These are phyloP conservation scores for Argynnis bischoffii DNA, from an alignment of 2,888 invertebrate species.

Conservation along the genomic window DNA sequence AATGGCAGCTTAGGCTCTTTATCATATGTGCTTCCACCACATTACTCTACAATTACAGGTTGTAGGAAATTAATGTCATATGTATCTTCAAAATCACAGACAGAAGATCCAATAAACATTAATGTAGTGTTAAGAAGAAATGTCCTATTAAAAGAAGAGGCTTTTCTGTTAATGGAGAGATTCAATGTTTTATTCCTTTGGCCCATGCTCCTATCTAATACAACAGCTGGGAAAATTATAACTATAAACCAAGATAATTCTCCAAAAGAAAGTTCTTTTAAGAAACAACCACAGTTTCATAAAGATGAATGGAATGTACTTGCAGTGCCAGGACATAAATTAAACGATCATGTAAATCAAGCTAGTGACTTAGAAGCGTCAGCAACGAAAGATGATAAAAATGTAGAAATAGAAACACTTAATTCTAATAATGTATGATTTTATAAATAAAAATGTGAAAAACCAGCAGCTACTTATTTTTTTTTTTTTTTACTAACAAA, in stretches of 20 bases:
- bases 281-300: conserved; percentile 16
- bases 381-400: not conserved
- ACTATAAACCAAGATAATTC: conserved; percentile 3
- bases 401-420: conserved; percentile 5
- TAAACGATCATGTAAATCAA: conserved; percentile 9
- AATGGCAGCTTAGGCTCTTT: conserved; percentile 39
- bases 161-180: conserved; percentile 53
- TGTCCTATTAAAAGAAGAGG: conserved; percentile 48
- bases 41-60: conserved; percentile 63
- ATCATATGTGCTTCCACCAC: conserved; percentile 62
- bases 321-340: conserved; percentile 8
- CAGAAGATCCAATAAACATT: conserved; percentile 42
- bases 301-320: conserved; percentile 14
- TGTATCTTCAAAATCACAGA: conserved; percentile 39
- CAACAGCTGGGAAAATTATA: conserved; percentile 29
- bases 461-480: no score
- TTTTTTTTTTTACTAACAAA: no score
- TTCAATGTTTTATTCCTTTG: conserved; percentile 61
- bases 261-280: not conserved
- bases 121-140: conserved; percentile 50
- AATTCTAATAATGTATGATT: conserved; percentile 2
- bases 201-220: conserved; percentile 62
- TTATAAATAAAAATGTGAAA: not conserved
- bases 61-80: conserved; percentile 57
- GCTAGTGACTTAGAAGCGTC: not conserved